Evolutionary conservation across 2,113 vertebrate species (phyloP).

Genomic region (Catharus fuscescens): DNA sequence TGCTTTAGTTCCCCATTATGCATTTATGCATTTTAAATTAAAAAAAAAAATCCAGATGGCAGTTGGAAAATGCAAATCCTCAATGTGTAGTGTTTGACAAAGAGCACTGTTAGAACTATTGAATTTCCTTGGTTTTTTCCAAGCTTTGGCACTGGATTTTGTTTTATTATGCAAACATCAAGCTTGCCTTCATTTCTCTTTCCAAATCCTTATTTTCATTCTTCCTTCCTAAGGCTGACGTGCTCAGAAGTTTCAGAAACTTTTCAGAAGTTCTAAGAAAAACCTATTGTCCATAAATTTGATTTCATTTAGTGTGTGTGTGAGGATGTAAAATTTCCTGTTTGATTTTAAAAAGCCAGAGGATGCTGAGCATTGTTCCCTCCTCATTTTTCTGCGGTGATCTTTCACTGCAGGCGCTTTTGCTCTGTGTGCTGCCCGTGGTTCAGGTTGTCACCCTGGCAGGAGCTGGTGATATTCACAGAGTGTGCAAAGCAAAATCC

Average conservation of each 20-base stretch:
- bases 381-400: background rate
- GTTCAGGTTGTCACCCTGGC: background rate
- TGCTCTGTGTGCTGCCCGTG: background rate
- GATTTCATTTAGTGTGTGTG: background rate
- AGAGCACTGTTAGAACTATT: background rate
- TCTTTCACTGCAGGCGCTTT: background rate
- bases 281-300: background rate
- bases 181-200: background rate
- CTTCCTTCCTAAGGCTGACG: background rate
- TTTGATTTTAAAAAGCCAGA: background rate
- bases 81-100: background rate
- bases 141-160: background rate
- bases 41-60: background rate
- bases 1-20: background rate
- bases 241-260: background rate
- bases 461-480: background rate
- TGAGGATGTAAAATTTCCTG: background rate
- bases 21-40: constrained; percentile 3
- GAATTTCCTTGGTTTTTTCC: background rate
- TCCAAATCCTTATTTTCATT: background rate
- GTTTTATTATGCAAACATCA: background rate
- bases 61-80: constrained; percentile 2
- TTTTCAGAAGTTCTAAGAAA: background rate
- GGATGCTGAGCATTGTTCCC: background rate
- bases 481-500: background rate